phyloP scores from a whole-genome alignment of 2,888 invertebrate genomes.

The Melanostoma scalare region DNA sequence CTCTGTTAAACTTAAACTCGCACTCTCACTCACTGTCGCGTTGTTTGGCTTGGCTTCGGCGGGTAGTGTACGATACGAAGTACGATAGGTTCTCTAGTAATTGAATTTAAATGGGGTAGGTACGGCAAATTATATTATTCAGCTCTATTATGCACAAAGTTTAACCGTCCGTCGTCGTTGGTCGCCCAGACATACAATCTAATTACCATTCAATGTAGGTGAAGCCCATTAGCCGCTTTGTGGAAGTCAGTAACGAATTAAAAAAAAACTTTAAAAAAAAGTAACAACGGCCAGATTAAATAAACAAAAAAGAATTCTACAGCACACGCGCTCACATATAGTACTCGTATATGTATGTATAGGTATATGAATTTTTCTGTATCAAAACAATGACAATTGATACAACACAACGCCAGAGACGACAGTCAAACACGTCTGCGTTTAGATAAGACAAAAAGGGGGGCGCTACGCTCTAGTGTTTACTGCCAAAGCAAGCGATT shows the following conservation, averaged over 20 bases:
- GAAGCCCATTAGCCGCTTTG: conserved; percentile 49
- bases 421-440: conserved; percentile 48
- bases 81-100: conserved; percentile 16
- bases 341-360: background rate
- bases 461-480: conserved; percentile 65
- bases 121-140: conserved; percentile 48
- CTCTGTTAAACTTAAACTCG: conserved; percentile 18
- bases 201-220: conserved; percentile 60
- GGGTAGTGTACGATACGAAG: no score
- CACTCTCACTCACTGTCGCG: conserved; percentile 35
- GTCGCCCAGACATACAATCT: conserved; percentile 40
- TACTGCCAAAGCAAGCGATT: conserved; percentile 25
- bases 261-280: background rate
- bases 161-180: conserved; percentile 21
- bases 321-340: conserved; percentile 29
- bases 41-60: background rate
- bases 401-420: conserved; percentile 41
- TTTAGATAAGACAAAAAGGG: conserved; percentile 62
- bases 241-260: conserved; percentile 5
- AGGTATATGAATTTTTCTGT: conserved; percentile 12
- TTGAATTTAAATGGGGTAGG: conserved; percentile 55
- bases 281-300: conserved; percentile 14
- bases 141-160: conserved; percentile 55
- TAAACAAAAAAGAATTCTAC: conserved; percentile 4
- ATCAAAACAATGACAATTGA: conserved; percentile 58